Evolutionary conservation across 2,113 vertebrate genomes (phyloP), one percentile per base, ranked within the genome.

Genomic region (Strix aluco): DNA sequence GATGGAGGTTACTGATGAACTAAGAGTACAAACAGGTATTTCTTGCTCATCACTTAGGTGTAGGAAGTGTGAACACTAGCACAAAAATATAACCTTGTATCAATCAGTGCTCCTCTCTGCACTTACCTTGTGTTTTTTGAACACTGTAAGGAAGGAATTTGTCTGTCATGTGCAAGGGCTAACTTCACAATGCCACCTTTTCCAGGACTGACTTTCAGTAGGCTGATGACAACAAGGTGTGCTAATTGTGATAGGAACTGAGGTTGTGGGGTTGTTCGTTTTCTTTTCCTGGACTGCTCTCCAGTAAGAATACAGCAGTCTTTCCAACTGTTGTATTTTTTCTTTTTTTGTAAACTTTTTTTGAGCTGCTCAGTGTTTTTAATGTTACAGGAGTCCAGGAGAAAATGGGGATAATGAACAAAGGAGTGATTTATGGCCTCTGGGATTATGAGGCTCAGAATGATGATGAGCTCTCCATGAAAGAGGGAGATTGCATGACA

Each of bases 331-430:
- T 38, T 51, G 7, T 25, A 12, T 7, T 61, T 18, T 7, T 16
- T 5, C 30, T 34, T 47, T 9, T 71, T 5, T 20, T 3, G 38
- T 29, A 16, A 15, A 61, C 13, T 14, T 29, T 52, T 52, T 46
- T 67, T 42, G 13, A 81, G 6, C 62, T 63, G 30, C 38, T 90
- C 6, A 66, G 29, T 90, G 18, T 36, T 77, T 74, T 74, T 77
- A 40, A 14, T 26, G 16, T 65, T 82, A 25, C 89, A 99, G 99
- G 99, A 32, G 99, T 99, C 25, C 99, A 99, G 98, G 99, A 99
- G 98, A 99, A 99, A 95, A 99, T 99, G 99, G 99, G 99, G 38
- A 99, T 99, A 92, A 99, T 99, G 99, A 99, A 99, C 97, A 98
- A 99, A 88, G 99, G 99, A 3, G 98, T 99, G 92, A 99, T 99